A percentile compares a stretch with the other conserved stretches of the same genome.
phyloP scores from a whole-genome alignment of 2,888 invertebrate genomes.

The Myopa tessellatipennis region DNA sequence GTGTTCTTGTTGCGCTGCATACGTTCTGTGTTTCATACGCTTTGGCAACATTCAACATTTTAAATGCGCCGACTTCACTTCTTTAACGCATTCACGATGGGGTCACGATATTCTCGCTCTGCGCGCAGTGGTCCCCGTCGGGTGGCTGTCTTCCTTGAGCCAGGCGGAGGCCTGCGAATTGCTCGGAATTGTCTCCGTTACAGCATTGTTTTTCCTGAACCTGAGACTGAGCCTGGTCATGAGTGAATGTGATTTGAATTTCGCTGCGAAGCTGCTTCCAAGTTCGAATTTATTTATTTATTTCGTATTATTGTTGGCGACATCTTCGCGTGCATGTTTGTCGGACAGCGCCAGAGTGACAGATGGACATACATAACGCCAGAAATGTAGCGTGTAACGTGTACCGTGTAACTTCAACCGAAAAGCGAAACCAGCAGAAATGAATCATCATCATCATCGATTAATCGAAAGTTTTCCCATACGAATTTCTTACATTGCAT shows the following conservation, averaged over 20 bases:
- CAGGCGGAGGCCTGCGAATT: constrained; percentile 22
- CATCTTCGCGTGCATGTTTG: too few relatives aligned
- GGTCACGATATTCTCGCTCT: constrained; percentile 53
- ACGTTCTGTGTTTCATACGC: constrained; percentile 35
- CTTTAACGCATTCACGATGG: constrained; percentile 57
- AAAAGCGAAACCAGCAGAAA: not conserved
- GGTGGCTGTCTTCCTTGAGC: constrained; percentile 37
- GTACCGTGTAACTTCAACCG: not conserved
- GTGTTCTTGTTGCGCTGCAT: constrained; percentile 47
- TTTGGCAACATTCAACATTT: constrained; percentile 51
- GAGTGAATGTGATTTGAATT: constrained; percentile 3
- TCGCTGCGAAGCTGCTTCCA: not conserved
- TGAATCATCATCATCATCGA: constrained; percentile 1
- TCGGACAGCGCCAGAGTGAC: not conserved
- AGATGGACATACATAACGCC: not conserved
- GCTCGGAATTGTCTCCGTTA: not conserved
- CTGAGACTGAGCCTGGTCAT: not conserved
- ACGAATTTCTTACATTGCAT: not conserved
- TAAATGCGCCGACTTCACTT: constrained; percentile 46
- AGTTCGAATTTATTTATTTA: too few relatives aligned
- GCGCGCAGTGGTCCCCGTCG: constrained; percentile 12
- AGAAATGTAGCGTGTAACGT: not conserved
- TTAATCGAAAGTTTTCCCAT: constrained; percentile 31
- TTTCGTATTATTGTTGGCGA: too few relatives aligned
- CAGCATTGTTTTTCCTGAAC: not conserved